Conservation (phyloP, 2,888 invertebrate species). For the Nomada hirtipes region DNA sequence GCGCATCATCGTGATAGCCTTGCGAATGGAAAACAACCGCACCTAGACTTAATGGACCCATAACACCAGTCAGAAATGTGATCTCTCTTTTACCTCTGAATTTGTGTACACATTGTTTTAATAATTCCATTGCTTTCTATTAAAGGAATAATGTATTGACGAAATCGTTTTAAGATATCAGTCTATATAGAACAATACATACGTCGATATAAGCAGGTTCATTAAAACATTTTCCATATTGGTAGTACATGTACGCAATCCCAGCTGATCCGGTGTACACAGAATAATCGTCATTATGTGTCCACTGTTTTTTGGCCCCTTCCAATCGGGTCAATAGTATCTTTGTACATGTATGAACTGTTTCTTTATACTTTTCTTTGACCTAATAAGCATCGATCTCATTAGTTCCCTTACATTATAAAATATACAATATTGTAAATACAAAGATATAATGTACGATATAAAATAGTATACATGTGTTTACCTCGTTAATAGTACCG, state of each 20-base stretch:
- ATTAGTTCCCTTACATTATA: not conserved
- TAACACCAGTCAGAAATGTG: slow-evolving; percentile 89
- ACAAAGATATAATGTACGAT: not conserved
- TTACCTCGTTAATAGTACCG: slow-evolving; percentile 42
- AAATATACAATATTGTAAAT: too few species aligned
- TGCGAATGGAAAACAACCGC: slow-evolving; percentile 87
- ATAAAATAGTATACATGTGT: not conserved
- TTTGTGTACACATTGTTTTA: slow-evolving; percentile 83
- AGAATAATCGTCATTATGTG: slow-evolving; percentile 85
- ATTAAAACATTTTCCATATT: slow-evolving; percentile 81
- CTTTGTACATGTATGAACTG: slow-evolving; percentile 83
- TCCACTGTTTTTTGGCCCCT: slow-evolving; percentile 84
- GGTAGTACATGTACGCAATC: slow-evolving; percentile 88
- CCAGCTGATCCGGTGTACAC: slow-evolving; percentile 92
- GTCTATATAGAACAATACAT: slow-evolving; percentile 30
- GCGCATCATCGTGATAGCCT: slow-evolving; percentile 85
- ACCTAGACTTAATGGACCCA: slow-evolving; percentile 88
- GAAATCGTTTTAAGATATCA: not conserved
- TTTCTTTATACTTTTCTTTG: slow-evolving; percentile 84
- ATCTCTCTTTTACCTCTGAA: slow-evolving; percentile 85
- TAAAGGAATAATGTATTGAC: slow-evolving; percentile 39
- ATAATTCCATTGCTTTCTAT: slow-evolving; percentile 84
- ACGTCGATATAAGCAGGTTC: slow-evolving; percentile 76
- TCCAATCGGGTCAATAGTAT: slow-evolving; percentile 83
- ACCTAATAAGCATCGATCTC: slow-evolving; percentile 82